Evolutionary conservation across 2,888 invertebrate genomes (phyloP).

Genomic region (Pegoplata infirma): DNA sequence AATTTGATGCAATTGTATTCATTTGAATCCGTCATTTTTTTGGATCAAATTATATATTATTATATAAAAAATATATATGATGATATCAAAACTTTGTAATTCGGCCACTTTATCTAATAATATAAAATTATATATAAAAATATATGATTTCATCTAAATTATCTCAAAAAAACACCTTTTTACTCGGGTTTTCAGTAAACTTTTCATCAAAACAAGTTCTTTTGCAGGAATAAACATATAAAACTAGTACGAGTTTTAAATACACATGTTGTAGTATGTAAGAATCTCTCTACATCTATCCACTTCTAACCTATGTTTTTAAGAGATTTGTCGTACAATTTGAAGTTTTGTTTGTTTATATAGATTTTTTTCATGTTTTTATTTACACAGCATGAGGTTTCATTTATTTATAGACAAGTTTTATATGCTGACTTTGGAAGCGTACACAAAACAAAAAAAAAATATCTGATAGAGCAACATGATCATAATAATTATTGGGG

Average conservation of each 20-base stretch:
- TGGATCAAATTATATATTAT: no score
- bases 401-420: conserved; percentile 54
- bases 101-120: no score
- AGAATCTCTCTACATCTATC: conserved; percentile 4
- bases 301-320: no score
- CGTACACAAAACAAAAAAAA: conserved; percentile 9
- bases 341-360: conserved; percentile 15
- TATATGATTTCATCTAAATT: no score
- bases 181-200: no score
- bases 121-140: no score
- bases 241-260: neutral
- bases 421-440: neutral
- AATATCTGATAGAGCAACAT: conserved; percentile 39
- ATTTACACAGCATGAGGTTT: conserved; percentile 54
- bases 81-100: no score
- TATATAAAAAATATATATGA: no score
- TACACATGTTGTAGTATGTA: neutral
- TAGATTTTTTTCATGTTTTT: conserved; percentile 33
- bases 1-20: no score
- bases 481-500: conserved; percentile 38
- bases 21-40: no score
- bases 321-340: conserved; percentile 44
- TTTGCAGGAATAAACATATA: neutral
- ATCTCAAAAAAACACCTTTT: no score
- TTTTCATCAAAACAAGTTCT: neutral